Percentiles rank a stretch among this genome's conserved stretches.
phyloP scores from a whole-genome alignment of 2,888 invertebrate species.

The Agrochola litura region DNA sequence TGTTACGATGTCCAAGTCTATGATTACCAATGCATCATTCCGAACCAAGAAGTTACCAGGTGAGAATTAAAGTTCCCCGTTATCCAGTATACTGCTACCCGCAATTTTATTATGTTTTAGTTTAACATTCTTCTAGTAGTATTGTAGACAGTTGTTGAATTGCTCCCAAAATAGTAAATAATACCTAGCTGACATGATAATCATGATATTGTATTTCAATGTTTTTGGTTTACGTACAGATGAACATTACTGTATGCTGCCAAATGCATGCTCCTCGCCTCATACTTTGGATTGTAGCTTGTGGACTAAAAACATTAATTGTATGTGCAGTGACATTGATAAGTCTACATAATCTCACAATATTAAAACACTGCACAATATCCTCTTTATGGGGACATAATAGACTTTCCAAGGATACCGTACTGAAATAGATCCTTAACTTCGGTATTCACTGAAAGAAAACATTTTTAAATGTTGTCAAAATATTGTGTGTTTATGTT shows the following conservation, averaged over 20 bases:
- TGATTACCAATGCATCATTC: slow-evolving; percentile 99
- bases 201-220: slow-evolving; percentile 55
- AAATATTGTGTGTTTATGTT: slow-evolving; percentile 31
- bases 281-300: slow-evolving; percentile 72
- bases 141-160: slow-evolving; percentile 27
- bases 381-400: slow-evolving; percentile 29
- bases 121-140: slow-evolving; percentile 24
- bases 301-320: slow-evolving; percentile 69
- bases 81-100: slow-evolving; percentile 1
- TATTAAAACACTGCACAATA: slow-evolving; percentile 38
- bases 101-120: slow-evolving; percentile 17
- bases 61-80: slow-evolving; percentile 78
- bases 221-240: slow-evolving; percentile 77
- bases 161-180: slow-evolving; percentile 21
- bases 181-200: slow-evolving; percentile 37
- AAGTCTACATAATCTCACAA: slow-evolving; percentile 48
- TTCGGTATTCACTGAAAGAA: slow-evolving; percentile 1
- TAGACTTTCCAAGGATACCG: slow-evolving; percentile 47
- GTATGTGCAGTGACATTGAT: slow-evolving; percentile 65
- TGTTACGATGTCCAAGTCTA: slow-evolving; percentile 96
- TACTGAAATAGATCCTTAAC: slow-evolving; percentile 31
- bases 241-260: slow-evolving; percentile 78
- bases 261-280: slow-evolving; percentile 79
- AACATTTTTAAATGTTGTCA: too few relatives aligned
- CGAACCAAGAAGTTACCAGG: slow-evolving; percentile 99